phyloP scores from a whole-genome alignment of 1,140 invertebrate genomes.

The Odontomachus brunneus region DNA sequence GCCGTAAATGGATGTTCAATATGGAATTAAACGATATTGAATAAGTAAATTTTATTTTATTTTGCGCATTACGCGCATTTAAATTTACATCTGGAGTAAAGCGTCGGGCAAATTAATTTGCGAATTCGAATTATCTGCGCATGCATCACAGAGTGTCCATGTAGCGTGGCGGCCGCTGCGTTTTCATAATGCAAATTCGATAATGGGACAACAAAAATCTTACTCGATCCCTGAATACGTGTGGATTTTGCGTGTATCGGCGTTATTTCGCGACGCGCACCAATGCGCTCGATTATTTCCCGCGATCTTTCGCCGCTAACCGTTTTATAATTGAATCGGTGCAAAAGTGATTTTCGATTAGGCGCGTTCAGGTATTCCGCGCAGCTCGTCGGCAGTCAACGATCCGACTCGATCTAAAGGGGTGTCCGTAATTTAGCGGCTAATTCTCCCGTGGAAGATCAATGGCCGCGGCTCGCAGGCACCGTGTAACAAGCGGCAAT shows the following conservation, averaged over 20 bases:
- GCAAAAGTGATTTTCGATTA: slow-evolving; percentile 50
- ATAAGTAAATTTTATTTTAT: slow-evolving; percentile 63
- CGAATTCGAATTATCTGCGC: slow-evolving; percentile 50
- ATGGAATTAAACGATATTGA: slow-evolving; percentile 41
- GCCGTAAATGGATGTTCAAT: slow-evolving; percentile 52
- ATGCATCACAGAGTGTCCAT: neutral
- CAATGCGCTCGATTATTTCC: slow-evolving; percentile 41
- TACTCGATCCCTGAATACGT: slow-evolving; percentile 20
- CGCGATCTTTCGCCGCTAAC: slow-evolving; percentile 34
- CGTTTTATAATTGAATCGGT: slow-evolving; percentile 53
- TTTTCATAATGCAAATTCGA: slow-evolving; percentile 59
- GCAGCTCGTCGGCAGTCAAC: slow-evolving; percentile 17
- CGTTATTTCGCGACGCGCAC: slow-evolving; percentile 19
- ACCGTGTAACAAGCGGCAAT: slow-evolving; percentile 57
- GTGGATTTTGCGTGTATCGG: neutral
- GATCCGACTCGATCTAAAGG: slow-evolving; percentile 51
- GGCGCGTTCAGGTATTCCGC: slow-evolving; percentile 21
- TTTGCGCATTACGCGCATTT: slow-evolving; percentile 51
- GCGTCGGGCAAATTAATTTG: slow-evolving; percentile 42
- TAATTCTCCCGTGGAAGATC: slow-evolving; percentile 53
- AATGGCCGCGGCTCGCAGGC: slow-evolving; percentile 39
- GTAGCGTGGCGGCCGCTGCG: neutral
- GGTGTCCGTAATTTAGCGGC: slow-evolving; percentile 49
- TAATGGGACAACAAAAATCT: slow-evolving; percentile 59
- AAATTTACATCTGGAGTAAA: slow-evolving; percentile 45